A percentile compares a stretch with the other conserved stretches of the same genome.
Conservation (phyloP, 2,888 invertebrate genomes). For the Taphrorychus bicolor region DNA sequence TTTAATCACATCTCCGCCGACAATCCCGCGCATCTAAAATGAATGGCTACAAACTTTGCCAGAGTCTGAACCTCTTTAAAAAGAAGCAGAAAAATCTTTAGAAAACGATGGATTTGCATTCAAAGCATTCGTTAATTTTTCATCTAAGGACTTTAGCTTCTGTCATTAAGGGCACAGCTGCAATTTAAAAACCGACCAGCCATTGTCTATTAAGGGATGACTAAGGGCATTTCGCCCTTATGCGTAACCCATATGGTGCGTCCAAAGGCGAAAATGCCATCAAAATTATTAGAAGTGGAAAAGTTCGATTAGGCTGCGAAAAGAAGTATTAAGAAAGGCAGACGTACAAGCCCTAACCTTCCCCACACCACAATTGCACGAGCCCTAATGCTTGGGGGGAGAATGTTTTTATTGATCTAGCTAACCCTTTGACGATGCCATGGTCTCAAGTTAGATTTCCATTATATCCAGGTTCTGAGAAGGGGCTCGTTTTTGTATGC, state of each 20-base stretch:
- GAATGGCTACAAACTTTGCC: slow-evolving; percentile 50
- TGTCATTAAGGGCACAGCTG: neutral
- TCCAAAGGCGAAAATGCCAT: neutral
- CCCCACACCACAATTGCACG: slow-evolving; percentile 55
- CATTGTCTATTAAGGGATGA: neutral
- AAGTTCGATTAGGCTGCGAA: neutral
- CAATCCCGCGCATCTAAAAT: slow-evolving; percentile 49
- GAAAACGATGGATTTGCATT: neutral
- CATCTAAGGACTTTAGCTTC: neutral
- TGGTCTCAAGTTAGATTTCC: slow-evolving; percentile 56
- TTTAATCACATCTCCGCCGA: slow-evolving; percentile 55
- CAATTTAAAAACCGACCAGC: neutral
- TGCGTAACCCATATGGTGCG: neutral
- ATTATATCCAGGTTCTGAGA: slow-evolving; percentile 41
- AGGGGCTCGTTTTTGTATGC: slow-evolving; percentile 6
- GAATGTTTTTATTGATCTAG: slow-evolving; percentile 60
- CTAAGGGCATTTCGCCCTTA: neutral
- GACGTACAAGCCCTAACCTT: slow-evolving; percentile 57
- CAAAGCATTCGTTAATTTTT: neutral
- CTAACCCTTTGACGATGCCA: no score
- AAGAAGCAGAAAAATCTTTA: slow-evolving; percentile 45
- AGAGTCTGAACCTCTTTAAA: slow-evolving; percentile 40
- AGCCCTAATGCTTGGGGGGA: slow-evolving; percentile 48
- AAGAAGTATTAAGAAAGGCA: slow-evolving; percentile 45
- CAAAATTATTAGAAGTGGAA: neutral